Evolutionary conservation across 2,113 vertebrate genomes (phyloP).

Genomic region (rabbit (Oryctolagus cuniculus)): DNA sequence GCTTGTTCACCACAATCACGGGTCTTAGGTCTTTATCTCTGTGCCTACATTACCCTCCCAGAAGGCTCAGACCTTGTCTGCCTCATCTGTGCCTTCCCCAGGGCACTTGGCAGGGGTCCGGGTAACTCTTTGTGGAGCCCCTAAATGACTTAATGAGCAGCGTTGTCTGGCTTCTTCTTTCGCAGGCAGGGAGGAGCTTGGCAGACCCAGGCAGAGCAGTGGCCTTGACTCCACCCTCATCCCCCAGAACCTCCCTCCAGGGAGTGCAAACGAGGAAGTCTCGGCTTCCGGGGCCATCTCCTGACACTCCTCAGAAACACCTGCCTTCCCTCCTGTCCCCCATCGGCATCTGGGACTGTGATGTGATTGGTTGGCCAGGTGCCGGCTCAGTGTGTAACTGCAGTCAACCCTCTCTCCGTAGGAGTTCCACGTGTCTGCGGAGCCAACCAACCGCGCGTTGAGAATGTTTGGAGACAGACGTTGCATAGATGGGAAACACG

Average conservation of each 20-base stretch:
- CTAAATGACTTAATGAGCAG: slow-evolving; percentile 35
- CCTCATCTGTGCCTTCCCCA: not conserved
- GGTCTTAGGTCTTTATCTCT: not conserved
- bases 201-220: not conserved
- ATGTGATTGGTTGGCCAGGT: not conserved
- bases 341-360: fast-evolving
- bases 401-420: fast-evolving
- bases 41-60: slow-evolving; percentile 8
- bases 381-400: not conserved
- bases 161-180: slow-evolving; percentile 47
- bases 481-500: not conserved
- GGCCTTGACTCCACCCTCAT: not conserved
- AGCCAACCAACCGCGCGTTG: not conserved
- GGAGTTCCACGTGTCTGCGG: fast-evolving
- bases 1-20: not conserved
- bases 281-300: too few species aligned
- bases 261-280: not conserved
- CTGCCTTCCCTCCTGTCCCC: too few species aligned
- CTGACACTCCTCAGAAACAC: not conserved
- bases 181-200: not conserved
- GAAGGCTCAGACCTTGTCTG: not conserved
- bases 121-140: not conserved
- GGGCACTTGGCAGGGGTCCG: not conserved
- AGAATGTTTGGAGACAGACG: not conserved
- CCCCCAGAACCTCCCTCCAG: not conserved